Conservation (phyloP, 2,888 invertebrate species). For the Athetis lepigone region DNA sequence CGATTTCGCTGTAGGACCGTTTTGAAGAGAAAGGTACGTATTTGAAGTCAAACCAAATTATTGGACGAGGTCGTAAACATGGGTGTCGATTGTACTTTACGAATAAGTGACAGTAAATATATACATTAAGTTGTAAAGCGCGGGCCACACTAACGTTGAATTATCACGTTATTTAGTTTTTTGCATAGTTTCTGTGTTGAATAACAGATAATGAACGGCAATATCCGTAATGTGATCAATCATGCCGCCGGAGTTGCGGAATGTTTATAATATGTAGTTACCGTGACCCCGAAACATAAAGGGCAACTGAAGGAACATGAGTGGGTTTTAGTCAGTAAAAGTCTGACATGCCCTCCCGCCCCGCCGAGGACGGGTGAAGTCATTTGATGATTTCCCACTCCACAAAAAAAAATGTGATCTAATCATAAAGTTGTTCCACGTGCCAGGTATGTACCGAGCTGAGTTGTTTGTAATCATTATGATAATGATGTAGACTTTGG, state of each 20-base stretch:
- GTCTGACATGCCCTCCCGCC: no score
- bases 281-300: no score
- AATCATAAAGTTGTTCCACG: neutral
- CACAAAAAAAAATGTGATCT: no score
- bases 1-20: neutral
- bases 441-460: no score
- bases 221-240: no score
- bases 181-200: neutral
- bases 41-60: constrained; percentile 20
- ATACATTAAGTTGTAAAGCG: neutral
- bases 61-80: neutral
- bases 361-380: no score
- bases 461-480: constrained; percentile 8
- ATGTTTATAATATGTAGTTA: no score
- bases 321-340: no score
- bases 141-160: neutral
- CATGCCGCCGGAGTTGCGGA: no score
- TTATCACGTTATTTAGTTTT: neutral
- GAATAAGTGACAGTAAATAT: constrained; percentile 4
- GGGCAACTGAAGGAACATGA: no score
- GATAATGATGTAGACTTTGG: constrained; percentile 6
- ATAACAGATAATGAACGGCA: no score
- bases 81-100: neutral
- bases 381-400: no score
- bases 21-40: constrained; percentile 6